phyloP scores from a whole-genome alignment of 92 coral and sea anemone species.

The Micromussa lordhowensis region DNA sequence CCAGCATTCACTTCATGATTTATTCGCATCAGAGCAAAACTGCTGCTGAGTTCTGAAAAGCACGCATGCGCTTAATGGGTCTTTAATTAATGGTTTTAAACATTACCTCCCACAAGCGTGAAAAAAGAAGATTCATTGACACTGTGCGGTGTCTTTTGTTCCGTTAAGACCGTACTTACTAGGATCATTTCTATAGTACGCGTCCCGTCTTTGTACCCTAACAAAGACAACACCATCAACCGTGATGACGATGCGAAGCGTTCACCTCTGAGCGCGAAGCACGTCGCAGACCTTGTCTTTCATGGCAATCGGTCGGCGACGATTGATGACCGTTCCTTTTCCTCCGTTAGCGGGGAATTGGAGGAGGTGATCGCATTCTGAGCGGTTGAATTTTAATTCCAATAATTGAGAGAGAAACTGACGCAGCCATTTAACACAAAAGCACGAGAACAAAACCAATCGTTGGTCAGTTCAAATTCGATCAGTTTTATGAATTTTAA shows the following conservation, averaged over 20 bases:
- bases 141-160: neutral
- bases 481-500: neutral
- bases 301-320: conserved; percentile 66
- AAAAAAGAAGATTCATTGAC: neutral
- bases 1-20: no score
- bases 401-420: no score
- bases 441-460: neutral
- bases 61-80: neutral
- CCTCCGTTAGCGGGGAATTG: conserved; percentile 52
- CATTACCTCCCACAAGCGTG: conserved; percentile 7
- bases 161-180: conserved; percentile 84
- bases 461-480: neutral
- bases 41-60: no score
- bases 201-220: conserved; percentile 88
- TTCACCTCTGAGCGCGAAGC: conserved; percentile 88
- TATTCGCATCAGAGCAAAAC: no score
- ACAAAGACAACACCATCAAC: conserved; percentile 73
- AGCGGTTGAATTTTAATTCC: conserved; percentile 49
- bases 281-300: conserved; percentile 68
- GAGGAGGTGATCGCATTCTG: conserved; percentile 85
- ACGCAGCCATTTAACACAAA: neutral
- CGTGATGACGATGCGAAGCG: conserved; percentile 86
- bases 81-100: neutral
- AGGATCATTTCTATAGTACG: conserved; percentile 98
- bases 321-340: conserved; percentile 79